These are phyloP conservation scores for Pseudanteris insignis DNA, from an alignment of 2,888 invertebrate genomes.

Conservation along the genomic window DNA sequence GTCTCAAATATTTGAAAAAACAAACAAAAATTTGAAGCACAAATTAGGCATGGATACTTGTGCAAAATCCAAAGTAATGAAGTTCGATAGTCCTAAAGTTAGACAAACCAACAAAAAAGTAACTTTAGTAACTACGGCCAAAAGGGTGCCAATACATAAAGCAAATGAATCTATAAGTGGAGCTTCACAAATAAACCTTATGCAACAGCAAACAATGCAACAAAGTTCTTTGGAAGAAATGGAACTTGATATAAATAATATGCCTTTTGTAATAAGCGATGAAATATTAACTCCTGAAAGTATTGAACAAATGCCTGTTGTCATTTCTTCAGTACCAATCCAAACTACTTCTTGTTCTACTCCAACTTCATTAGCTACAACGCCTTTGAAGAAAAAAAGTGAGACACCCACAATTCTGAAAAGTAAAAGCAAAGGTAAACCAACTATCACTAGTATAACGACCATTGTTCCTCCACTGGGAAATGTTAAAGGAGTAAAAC, in stretches of 20 bases:
- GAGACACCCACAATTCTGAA: constrained; percentile 61
- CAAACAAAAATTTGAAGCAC: constrained; percentile 56
- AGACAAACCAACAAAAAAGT: constrained; percentile 10
- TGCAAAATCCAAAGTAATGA: constrained; percentile 54
- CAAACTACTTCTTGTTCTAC: constrained; percentile 44
- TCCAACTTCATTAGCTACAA: constrained; percentile 46
- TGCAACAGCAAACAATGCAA: constrained; percentile 45
- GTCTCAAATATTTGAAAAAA: constrained; percentile 58
- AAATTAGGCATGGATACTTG: constrained; percentile 54
- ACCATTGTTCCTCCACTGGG: constrained; percentile 59
- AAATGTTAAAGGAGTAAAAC: constrained; percentile 57
- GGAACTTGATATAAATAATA: constrained; percentile 77
- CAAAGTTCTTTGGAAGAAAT: constrained; percentile 60
- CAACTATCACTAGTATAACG: constrained; percentile 62
- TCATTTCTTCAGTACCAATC: constrained; percentile 60
- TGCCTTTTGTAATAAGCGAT: constrained; percentile 80
- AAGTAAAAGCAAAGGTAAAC: constrained; percentile 59
- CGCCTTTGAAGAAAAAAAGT: constrained; percentile 56
- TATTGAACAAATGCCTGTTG: constrained; percentile 76
- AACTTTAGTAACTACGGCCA: constrained; percentile 49
- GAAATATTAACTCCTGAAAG: constrained; percentile 75
- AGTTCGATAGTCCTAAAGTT: constrained; percentile 49
- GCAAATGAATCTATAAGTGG: not conserved
- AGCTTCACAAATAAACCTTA: constrained; percentile 29
- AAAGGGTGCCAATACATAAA: constrained; percentile 10